Percentiles rank a stretch among this genome's conserved stretches.
phyloP scores from a whole-genome alignment of 2,113 vertebrate species.

The Gnathonemus longibarbis region DNA sequence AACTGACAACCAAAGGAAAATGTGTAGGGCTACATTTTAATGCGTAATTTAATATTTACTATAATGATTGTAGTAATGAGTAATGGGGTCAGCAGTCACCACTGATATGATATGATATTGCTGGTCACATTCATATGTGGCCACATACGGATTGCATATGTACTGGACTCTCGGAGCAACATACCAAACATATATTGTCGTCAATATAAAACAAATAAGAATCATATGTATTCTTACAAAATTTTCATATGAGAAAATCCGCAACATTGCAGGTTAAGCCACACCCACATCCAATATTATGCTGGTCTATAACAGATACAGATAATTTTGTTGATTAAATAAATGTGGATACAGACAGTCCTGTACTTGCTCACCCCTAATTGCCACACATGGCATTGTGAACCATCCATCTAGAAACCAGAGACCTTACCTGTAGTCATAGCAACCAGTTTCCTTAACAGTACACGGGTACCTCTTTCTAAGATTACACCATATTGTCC shows the following conservation, averaged over 20 bases:
- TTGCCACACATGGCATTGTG: slow-evolving; percentile 18
- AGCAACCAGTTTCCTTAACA: slow-evolving; percentile 51
- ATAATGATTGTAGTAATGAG: neutral
- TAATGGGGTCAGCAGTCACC: neutral
- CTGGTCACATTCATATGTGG: neutral
- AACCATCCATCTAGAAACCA: slow-evolving; percentile 22
- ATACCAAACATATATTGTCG: neutral
- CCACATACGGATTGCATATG: neutral
- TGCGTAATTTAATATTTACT: neutral
- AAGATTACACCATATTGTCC: slow-evolving; percentile 25
- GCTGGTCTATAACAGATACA: neutral
- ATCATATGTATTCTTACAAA: neutral
- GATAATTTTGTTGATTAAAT: neutral
- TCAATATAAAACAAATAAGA: neutral
- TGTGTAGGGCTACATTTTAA: neutral
- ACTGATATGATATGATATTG: neutral
- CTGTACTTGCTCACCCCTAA: neutral
- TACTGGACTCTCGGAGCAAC: neutral
- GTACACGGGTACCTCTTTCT: slow-evolving; percentile 33
- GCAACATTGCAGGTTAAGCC: neutral
- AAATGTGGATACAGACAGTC: neutral
- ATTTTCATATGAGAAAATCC: neutral
- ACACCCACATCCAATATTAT: neutral
- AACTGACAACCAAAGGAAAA: neutral
- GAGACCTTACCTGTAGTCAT: slow-evolving; percentile 53